Base-by-base conservation (phyloP, 2,113 vertebrate species). In the Campylorhamphus procurvoides region DNA sequence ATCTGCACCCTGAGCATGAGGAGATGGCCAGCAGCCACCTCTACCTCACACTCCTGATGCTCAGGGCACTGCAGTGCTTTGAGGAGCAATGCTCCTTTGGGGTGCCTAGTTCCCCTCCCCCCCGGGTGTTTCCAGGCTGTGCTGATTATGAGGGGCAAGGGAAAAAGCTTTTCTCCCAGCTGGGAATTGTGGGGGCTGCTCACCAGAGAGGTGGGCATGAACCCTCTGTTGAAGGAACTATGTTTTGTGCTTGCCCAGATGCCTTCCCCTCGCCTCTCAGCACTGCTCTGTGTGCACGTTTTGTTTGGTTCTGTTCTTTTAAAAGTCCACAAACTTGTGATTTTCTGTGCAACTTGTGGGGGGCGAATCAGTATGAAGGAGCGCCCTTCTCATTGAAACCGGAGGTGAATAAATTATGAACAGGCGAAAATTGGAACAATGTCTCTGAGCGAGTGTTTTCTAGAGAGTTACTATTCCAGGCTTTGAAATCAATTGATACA, bases 401-500 rank as follows among this genome's bases (percentile, higher is more conserved):
- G n/a, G 95, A 97, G 95, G 95, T 97, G 96, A 96, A 97, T 96
- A 94, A 96, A 96, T 96, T 96, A 96, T 79, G 92, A 95, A 46
- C 84, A 85, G 92, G 88, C 68, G 75, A 95, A 96, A 96, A 95
- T 71, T 90, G 92, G 86, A 96, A 96, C 94, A 95, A 96, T 97
- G 96, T 96, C 95, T 93, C 80, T 4, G 42, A 94, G 94, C 35
- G 83, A 97, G 91, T 92, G 93, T 95, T 97, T 97, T 96, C 95
- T 96, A 92, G 96, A 96, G 96, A 97, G 91, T 96, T 96, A 95
- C 97, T 96, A 92, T 97, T 96, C 96, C 94, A 90, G 95, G 94
- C 96, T 97, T 96, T 97, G 95, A 96, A 97, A 97, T 97, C 97
- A 97, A 97, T 97, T 97, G 97, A 97, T 97, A 97, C 97, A 97